phyloP scores from a whole-genome alignment of 2,113 vertebrate genomes.

The Passer domesticus region DNA sequence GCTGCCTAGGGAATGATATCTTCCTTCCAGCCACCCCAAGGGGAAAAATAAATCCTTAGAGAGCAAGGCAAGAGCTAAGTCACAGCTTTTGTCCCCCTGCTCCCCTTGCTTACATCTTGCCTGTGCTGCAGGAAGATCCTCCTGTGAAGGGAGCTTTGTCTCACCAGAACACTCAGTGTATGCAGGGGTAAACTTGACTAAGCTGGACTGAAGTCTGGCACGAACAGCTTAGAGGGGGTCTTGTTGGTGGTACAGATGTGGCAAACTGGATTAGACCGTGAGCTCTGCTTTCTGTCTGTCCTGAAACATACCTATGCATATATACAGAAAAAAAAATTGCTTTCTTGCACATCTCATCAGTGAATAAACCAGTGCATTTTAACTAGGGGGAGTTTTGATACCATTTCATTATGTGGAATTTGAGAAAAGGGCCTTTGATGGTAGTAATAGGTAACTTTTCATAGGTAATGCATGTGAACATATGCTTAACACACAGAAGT shows the following conservation, averaged over 20 bases:
- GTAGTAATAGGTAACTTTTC: not conserved
- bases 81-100: not conserved
- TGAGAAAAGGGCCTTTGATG: not conserved
- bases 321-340: not conserved
- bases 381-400: not conserved
- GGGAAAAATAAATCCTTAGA: not conserved
- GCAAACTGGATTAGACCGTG: not conserved
- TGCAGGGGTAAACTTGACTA: not conserved
- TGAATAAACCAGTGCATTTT: not conserved
- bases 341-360: not conserved
- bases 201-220: not conserved
- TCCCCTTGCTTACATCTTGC: not conserved
- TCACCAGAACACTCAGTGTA: not conserved
- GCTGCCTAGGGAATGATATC: not conserved
- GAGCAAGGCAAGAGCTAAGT: not conserved
- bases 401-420: not conserved
- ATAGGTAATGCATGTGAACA: not conserved
- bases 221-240: not conserved
- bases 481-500: not conserved
- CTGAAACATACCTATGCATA: fast-evolving
- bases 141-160: not conserved
- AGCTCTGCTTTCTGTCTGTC: not conserved
- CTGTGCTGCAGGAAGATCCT: not conserved
- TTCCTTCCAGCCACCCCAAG: not conserved
- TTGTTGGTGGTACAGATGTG: not conserved